Base-by-base conservation (phyloP, 2,797 vertebrate genomes). In the Ammospiza maritima region DNA sequence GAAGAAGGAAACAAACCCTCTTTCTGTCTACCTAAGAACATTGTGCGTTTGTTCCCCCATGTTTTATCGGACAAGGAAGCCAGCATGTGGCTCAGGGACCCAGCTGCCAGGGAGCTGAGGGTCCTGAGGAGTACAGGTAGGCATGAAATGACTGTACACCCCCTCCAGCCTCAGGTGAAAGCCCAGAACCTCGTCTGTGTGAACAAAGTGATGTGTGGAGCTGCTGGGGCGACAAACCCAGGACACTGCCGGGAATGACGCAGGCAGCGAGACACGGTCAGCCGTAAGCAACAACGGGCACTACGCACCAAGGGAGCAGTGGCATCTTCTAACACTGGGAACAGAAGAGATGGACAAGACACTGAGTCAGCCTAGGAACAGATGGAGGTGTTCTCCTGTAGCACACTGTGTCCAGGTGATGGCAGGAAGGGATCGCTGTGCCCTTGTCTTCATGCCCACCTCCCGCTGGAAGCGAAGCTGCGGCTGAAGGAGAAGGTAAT, bases 401-500 rank as follows among this genome's bases (percentile, higher is more conserved):
- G 71, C 60, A 76, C 1, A 10, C 54, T 36, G 40, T 53, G 82
- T 88, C 92, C 91, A 60, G 66, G 21, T 51, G 36, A 27, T 1
- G 10, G 73, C 87, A 93, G 84, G 73, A 73, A 95, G 65, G 38
- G 66, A 32, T 2, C 3, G 20, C 57, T 47, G 57, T 19, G 57
- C 73, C 40, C 34, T 42, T 50, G 20, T 23, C 16, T 47, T 98
- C 98, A 99, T 0, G 99, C 99, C 99, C 99, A 99, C 93, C 99
- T 98, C 47, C 99, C 98, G 0, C 99, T 99, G 65, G 99, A 99
- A 93, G 99, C 98, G 17, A 99, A 99, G 80, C 98, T 98, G 85
- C 99, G 98, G 97, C 99, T 99, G 98, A 99, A 99, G 54, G 99
- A 99, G 97, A 99, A 99, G 96, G 95, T 98, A 36, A 98, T 48